Conservation (phyloP, 1,140 invertebrate genomes). For the Palaemon carinicauda region DNA sequence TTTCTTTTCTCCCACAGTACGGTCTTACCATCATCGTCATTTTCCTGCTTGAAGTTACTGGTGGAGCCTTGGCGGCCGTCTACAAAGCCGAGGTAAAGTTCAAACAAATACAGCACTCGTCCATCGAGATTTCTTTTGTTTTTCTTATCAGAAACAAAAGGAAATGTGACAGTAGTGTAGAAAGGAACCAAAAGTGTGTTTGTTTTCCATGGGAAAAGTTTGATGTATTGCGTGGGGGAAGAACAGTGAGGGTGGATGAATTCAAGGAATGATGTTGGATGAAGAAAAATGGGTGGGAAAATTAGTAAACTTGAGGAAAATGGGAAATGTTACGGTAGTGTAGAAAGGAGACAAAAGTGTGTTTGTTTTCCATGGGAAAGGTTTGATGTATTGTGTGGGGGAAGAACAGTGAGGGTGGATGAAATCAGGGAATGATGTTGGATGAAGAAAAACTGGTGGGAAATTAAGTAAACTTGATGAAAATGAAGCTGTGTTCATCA, state of each 20-base stretch:
- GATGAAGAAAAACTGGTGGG: neutral
- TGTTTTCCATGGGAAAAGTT: neutral
- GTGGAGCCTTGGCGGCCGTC: constrained; percentile 75
- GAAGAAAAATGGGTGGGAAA: too few relatives aligned
- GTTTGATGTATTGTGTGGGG: too few relatives aligned
- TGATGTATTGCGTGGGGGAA: too few relatives aligned
- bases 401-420: neutral
- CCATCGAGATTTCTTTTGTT: too few relatives aligned
- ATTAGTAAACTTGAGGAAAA: too few relatives aligned
- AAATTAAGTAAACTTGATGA: neutral
- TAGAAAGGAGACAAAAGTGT: neutral
- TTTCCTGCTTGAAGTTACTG: constrained; percentile 76
- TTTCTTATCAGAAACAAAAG: too few relatives aligned
- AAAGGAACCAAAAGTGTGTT: neutral
- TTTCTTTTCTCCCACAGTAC: constrained; percentile 68
- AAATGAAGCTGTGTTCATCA: neutral
- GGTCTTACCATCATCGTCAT: constrained; percentile 77
- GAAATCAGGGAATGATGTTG: neutral
- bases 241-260: neutral
- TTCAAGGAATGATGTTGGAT: too few relatives aligned
- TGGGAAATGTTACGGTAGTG: neutral
- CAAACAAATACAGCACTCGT: too few relatives aligned
- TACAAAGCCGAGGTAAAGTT: constrained; percentile 69
- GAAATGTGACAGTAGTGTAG: neutral
- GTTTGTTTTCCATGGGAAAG: neutral